Evolutionary conservation across 1,140 invertebrate genomes (phyloP).

Genomic region (Drosophila nasuta): DNA sequence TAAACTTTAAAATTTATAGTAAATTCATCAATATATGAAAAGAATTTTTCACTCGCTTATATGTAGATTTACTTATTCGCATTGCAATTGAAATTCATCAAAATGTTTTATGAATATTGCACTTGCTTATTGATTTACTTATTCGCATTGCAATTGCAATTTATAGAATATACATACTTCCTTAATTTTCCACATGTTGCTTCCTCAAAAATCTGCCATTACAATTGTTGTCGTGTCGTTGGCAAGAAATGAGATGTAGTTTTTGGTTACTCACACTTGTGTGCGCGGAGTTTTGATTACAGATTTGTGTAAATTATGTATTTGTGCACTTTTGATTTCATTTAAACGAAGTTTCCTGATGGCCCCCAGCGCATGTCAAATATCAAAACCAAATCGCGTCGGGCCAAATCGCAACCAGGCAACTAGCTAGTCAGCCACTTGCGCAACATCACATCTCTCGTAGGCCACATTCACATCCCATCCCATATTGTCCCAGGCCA

Average conservation of each 20-base stretch:
- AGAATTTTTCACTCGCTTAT: too few species aligned
- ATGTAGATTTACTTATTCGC: too few species aligned
- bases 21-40: too few species aligned
- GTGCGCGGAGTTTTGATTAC: slow-evolving; percentile 33
- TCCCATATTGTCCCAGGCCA: slow-evolving; percentile 32
- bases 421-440: slow-evolving; percentile 44
- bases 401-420: not conserved
- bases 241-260: slow-evolving; percentile 4
- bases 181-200: not conserved
- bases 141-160: too few species aligned
- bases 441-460: slow-evolving; percentile 70
- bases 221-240: not conserved
- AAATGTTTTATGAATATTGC: too few species aligned
- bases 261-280: slow-evolving; percentile 10
- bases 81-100: too few species aligned
- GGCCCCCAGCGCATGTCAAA: slow-evolving; percentile 81
- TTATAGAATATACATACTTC: not conserved
- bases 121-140: too few species aligned
- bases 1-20: too few species aligned
- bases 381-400: slow-evolving; percentile 75
- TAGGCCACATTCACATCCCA: slow-evolving; percentile 46
- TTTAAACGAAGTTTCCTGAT: slow-evolving; percentile 83
- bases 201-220: not conserved
- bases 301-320: slow-evolving; percentile 83
- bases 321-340: slow-evolving; percentile 83